phyloP scores from a whole-genome alignment of 2,888 invertebrate species.

The Drosophila stalkeri region DNA sequence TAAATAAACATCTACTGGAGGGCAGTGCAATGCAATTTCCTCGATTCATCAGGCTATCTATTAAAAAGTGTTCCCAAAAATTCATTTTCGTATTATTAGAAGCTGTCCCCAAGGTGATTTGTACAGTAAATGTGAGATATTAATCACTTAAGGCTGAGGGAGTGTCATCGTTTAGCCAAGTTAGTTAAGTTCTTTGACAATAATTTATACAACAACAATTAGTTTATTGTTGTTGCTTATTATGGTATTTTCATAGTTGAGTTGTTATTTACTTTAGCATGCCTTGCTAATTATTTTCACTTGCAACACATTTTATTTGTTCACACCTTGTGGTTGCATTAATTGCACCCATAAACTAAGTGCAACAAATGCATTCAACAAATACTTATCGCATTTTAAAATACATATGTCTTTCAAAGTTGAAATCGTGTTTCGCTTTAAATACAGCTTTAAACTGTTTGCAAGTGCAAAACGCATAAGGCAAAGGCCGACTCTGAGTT shows the following conservation, averaged over 20 bases:
- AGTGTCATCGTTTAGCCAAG: background rate
- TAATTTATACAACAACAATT: conserved; percentile 3
- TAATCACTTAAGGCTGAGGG: background rate
- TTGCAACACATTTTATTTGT: conserved; percentile 36
- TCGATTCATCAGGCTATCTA: background rate
- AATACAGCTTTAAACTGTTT: conserved; percentile 24
- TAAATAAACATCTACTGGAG: conserved; percentile 45
- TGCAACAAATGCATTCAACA: conserved; percentile 58
- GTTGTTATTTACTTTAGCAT: conserved; percentile 53
- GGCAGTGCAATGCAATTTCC: conserved; percentile 69
- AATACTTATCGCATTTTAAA: conserved; percentile 55
- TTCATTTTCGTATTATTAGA: conserved; percentile 56
- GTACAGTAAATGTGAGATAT: conserved; percentile 43
- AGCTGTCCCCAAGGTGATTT: conserved; percentile 18
- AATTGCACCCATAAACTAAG: conserved; percentile 53
- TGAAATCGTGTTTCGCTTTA: conserved; percentile 5
- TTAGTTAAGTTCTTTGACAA: conserved; percentile 3
- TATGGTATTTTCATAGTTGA: conserved; percentile 50
- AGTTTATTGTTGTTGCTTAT: background rate
- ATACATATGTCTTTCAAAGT: conserved; percentile 46
- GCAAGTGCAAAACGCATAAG: conserved; percentile 7
- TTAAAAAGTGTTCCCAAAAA: conserved; percentile 26
- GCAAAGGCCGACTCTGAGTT: background rate
- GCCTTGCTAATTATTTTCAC: conserved; percentile 39
- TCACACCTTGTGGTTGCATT: conserved; percentile 61